Evolutionary conservation across 1,140 invertebrate genomes (phyloP).

Genomic region (Rhagoletis pomonella): DNA sequence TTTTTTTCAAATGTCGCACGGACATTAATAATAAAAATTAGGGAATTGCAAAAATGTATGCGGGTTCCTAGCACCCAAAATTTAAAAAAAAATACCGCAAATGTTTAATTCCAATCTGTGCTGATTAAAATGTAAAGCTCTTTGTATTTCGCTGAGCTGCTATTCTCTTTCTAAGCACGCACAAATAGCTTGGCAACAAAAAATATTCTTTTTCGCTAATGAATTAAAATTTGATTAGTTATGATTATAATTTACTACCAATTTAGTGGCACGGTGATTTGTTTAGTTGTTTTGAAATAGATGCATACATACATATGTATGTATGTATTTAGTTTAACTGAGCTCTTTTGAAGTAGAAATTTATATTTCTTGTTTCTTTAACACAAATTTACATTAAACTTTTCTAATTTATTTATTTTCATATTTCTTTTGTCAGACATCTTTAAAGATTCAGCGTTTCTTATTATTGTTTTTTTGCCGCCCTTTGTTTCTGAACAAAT

Average conservation of each 20-base stretch:
- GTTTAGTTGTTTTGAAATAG: neutral
- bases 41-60: neutral
- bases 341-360: neutral
- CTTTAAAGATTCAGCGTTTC: neutral
- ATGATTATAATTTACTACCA: conserved; percentile 32
- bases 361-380: neutral
- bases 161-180: neutral
- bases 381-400: neutral
- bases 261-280: neutral
- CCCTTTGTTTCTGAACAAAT: no score
- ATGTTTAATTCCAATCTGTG: neutral
- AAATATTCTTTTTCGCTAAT: neutral
- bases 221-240: conserved; percentile 15
- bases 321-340: neutral
- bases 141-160: neutral
- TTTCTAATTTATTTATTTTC: neutral
- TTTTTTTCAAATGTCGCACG: neutral
- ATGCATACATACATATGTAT: neutral
- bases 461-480: no score
- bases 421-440: neutral
- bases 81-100: neutral
- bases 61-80: neutral
- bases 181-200: neutral
- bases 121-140: conserved; percentile 29
- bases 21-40: neutral